Conservation (phyloP, 2,113 vertebrate genomes). For the Notiomystis cincta region DNA sequence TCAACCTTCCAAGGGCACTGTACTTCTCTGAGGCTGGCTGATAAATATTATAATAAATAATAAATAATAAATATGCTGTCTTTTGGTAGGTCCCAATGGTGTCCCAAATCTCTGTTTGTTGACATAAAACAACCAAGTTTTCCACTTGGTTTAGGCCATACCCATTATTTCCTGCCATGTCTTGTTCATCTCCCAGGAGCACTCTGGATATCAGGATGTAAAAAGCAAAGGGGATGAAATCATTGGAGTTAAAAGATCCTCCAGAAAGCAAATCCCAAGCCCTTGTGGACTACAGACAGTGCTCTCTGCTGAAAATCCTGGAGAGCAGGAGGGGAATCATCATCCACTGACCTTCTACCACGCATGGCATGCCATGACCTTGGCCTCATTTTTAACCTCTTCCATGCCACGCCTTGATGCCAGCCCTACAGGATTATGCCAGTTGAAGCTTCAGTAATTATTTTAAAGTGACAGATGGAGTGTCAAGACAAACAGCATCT, state of each 20-base stretch:
- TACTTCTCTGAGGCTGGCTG: not conserved
- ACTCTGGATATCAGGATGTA: fast-evolving
- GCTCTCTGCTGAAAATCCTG: not conserved
- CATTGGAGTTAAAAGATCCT: not conserved
- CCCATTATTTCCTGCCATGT: not conserved
- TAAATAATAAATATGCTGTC: not conserved
- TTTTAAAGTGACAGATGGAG: slow-evolving; percentile 50
- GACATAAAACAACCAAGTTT: not conserved
- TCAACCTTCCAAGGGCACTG: not conserved
- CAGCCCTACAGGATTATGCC: slow-evolving; percentile 1
- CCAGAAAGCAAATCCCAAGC: not conserved
- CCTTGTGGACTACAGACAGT: not conserved
- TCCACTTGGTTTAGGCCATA: not conserved
- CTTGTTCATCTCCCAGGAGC: not conserved
- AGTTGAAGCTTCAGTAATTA: slow-evolving; percentile 23
- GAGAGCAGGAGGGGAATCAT: not conserved
- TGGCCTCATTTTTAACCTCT: slow-evolving; percentile 54
- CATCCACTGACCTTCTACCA: not conserved
- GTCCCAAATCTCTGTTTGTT: not conserved
- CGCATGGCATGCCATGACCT: not conserved
- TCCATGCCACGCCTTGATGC: not conserved
- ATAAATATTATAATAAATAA: no score
- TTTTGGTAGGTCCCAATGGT: not conserved
- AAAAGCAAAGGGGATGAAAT: not conserved
- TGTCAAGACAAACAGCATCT: slow-evolving; percentile 56